Evolutionary conservation across 1,140 invertebrate genomes (phyloP).

Genomic region (Augochlora pura): DNA sequence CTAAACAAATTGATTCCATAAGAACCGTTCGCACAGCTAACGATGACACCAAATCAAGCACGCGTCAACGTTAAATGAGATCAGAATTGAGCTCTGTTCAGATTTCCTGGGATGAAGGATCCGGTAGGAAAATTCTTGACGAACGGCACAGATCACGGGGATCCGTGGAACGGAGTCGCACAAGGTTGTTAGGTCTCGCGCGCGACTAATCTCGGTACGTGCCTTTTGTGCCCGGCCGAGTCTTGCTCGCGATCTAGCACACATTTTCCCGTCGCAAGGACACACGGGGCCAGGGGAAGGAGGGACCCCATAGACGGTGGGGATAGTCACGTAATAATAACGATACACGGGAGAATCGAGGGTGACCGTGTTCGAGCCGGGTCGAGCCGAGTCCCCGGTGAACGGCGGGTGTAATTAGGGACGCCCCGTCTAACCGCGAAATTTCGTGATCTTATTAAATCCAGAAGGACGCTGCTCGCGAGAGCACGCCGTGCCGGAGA

Average conservation of each 20-base stretch:
- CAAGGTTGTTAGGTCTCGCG: constrained; percentile 39
- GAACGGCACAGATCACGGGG: too few species aligned
- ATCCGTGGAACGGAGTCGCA: constrained; percentile 32
- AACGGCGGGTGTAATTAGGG: constrained; percentile 72
- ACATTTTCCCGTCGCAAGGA: constrained; percentile 67
- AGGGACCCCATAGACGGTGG: background rate
- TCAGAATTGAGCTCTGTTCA: too few species aligned
- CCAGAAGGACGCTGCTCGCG: constrained; percentile 61
- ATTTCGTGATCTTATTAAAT: constrained; percentile 79
- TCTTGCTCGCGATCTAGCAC: constrained; percentile 12
- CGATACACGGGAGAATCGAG: constrained; percentile 68
- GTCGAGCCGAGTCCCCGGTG: constrained; percentile 51
- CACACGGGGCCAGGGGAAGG: constrained; percentile 37
- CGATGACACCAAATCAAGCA: too few species aligned
- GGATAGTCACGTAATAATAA: constrained; percentile 58
- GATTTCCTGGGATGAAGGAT: too few species aligned
- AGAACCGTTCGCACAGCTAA: too few species aligned
- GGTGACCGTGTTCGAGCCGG: constrained; percentile 55
- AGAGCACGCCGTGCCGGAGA: constrained; percentile 26
- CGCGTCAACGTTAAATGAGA: too few species aligned
- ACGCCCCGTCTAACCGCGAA: constrained; percentile 75
- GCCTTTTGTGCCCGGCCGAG: constrained; percentile 2
- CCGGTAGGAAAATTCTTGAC: too few species aligned
- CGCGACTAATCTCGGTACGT: constrained; percentile 49
- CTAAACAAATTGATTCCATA: too few species aligned